phyloP scores from a whole-genome alignment of 1,140 invertebrate genomes.

The Papilio machaon region DNA sequence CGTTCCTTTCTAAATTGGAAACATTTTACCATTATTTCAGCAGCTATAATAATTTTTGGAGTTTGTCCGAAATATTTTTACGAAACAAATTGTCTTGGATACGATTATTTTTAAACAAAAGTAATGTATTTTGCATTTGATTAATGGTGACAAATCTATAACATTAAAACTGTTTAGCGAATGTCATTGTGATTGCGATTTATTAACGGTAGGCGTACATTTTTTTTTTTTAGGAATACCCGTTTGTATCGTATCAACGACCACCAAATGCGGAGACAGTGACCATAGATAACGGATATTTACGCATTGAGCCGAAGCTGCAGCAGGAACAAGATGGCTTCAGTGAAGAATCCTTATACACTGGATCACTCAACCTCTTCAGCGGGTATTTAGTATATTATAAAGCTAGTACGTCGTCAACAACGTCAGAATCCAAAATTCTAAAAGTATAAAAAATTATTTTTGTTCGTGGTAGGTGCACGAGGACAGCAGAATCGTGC shows the following conservation, averaged over 20 bases:
- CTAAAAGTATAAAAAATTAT: background rate
- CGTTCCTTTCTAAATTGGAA: background rate
- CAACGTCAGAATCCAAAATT: background rate
- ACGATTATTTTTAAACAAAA: too few relatives aligned
- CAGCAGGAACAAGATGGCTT: conserved; percentile 54
- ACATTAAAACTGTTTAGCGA: too few relatives aligned
- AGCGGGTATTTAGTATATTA: conserved; percentile 51
- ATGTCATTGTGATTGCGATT: too few relatives aligned
- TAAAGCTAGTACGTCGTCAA: background rate
- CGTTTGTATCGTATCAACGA: conserved; percentile 67
- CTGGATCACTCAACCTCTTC: conserved; percentile 55
- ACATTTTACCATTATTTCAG: too few relatives aligned
- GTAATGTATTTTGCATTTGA: too few relatives aligned
- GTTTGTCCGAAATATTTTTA: too few relatives aligned
- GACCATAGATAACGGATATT: conserved; percentile 46
- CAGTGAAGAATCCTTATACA: conserved; percentile 52
- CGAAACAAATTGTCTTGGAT: too few relatives aligned
- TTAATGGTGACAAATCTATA: too few relatives aligned
- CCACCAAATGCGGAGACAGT: conserved; percentile 47
- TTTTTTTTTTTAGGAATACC: conserved; percentile 60
- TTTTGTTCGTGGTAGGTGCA: conserved; percentile 56
- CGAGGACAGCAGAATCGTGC: conserved; percentile 53
- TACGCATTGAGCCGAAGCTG: conserved; percentile 58
- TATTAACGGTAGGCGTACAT: background rate
- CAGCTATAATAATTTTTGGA: too few relatives aligned